Percentiles rank a stretch among this genome's conserved stretches.
phyloP scores from a whole-genome alignment of 2,113 vertebrate genomes.

The Chitala chitala region DNA sequence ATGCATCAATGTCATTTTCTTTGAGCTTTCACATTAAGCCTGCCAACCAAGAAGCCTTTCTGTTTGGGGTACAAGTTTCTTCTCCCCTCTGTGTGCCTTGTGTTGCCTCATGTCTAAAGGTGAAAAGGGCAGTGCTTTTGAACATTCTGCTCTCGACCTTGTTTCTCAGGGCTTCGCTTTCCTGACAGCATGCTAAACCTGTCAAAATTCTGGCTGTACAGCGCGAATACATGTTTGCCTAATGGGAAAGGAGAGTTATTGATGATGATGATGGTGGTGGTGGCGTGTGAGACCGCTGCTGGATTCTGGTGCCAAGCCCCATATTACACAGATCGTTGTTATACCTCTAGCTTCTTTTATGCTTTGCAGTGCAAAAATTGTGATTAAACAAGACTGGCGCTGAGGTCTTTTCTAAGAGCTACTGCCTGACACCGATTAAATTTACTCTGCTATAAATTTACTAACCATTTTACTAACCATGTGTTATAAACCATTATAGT shows the following conservation, averaged over 20 bases:
- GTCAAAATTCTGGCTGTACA: not conserved
- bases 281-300: too few relatives aligned
- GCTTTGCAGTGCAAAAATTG: too few relatives aligned
- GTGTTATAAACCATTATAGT: too few relatives aligned
- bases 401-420: too few relatives aligned
- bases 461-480: too few relatives aligned
- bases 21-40: not conserved
- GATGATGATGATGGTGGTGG: not conserved
- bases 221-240: not conserved
- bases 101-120: not conserved
- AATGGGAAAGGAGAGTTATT: not conserved
- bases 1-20: not conserved
- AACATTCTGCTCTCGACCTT: not conserved
- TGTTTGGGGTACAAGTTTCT: not conserved
- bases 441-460: too few relatives aligned
- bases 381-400: too few relatives aligned
- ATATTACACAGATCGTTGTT: not conserved
- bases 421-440: too few relatives aligned
- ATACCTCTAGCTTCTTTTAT: not conserved
- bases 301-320: too few relatives aligned
- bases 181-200: not conserved
- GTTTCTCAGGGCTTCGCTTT: not conserved
- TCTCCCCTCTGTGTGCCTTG: not conserved
- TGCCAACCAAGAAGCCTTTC: not conserved
- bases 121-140: not conserved